Base-by-base conservation (phyloP, 2,888 invertebrate species). In the Ligdia adustata region DNA sequence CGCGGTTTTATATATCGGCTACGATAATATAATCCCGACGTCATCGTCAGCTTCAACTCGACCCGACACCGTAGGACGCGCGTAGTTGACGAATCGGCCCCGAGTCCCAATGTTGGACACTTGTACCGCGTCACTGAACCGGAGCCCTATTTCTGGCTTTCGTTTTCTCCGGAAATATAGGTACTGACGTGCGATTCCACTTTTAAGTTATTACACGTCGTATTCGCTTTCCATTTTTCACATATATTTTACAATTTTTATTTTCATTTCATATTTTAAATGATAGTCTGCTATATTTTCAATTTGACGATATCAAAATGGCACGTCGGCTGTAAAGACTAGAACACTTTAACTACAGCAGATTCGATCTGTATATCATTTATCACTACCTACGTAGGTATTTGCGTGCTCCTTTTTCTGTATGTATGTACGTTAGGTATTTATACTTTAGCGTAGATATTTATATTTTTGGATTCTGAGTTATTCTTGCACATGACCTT, bases 151-250 rank as follows among this genome's bases (percentile, higher is more conserved):
- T 86, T 82, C 66, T 67, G 81, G 75, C 71, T 67, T 75, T 75
- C 75, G 78, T 77, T 83, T 83, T 76, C 77, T 77, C 76, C 81
- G 74, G 81, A 78, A 80, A n/a, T n/a, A n/a, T n/a, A n/a, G n/a
- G n/a, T 76, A 78, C 64, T 61, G 51, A 49, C 58, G 53, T 49
- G 62, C 61, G 57, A 59, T 62, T 57, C 55, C 61, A 52, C 55
- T 58, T 65, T 47, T 42, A 44, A 55, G 24, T 62, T 64, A 60
- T 57, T 46, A 49, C 56, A 59, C 52, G 39, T 60, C 47, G 51
- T 32, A 20, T 37, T 41, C 41, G n/a, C 35, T 31, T 52, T 53
- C 48, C 9, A 57, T 45, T 42, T 47, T 33, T 40, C 34, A 16
- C 48, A 43, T 9, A 37, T 28, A 32, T 38, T 16, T 32, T 6